Percentiles rank a stretch among this genome's conserved stretches.
Conservation (phyloP, 2,888 invertebrate species). For the Drosophila subquinaria region DNA sequence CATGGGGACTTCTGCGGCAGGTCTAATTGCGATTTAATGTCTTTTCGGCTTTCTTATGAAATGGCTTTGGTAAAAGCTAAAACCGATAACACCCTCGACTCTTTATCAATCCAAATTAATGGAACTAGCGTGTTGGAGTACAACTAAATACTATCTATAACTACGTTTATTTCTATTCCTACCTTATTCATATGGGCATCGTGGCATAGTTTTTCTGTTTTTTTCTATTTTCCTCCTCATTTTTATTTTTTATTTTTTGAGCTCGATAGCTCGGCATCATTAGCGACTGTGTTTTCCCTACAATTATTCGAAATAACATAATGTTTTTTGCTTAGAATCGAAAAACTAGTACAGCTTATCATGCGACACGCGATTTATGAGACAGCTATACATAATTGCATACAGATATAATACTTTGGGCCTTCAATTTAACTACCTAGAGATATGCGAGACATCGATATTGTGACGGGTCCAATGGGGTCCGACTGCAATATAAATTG, state of each 20-base stretch:
- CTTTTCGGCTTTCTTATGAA: constrained; percentile 70
- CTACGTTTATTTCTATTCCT: constrained; percentile 7
- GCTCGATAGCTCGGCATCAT: constrained; percentile 50
- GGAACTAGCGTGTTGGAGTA: constrained; percentile 53
- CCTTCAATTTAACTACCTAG: constrained; percentile 9
- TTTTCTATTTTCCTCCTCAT: constrained; percentile 1
- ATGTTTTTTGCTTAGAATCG: constrained; percentile 21
- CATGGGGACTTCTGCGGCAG: constrained; percentile 52
- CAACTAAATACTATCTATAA: constrained; percentile 35
- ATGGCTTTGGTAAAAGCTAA: constrained; percentile 51
- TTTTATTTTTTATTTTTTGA: not conserved
- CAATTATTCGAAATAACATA: constrained; percentile 34
- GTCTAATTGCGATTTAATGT: constrained; percentile 81
- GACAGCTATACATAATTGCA: constrained; percentile 57
- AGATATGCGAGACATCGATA: constrained; percentile 5
- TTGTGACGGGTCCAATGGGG: not conserved
- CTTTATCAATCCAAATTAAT: constrained; percentile 55
- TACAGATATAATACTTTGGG: constrained; percentile 21
- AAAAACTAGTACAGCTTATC: constrained; percentile 71
- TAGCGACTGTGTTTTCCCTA: constrained; percentile 51
- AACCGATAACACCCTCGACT: constrained; percentile 55
- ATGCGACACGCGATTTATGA: constrained; percentile 66
- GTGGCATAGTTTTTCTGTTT: constrained; percentile 12
- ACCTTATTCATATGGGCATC: constrained; percentile 11
- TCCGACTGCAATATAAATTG: not conserved